Conservation (phyloP, 2,113 vertebrate genomes). For the Pomatostomus ruficeps region DNA sequence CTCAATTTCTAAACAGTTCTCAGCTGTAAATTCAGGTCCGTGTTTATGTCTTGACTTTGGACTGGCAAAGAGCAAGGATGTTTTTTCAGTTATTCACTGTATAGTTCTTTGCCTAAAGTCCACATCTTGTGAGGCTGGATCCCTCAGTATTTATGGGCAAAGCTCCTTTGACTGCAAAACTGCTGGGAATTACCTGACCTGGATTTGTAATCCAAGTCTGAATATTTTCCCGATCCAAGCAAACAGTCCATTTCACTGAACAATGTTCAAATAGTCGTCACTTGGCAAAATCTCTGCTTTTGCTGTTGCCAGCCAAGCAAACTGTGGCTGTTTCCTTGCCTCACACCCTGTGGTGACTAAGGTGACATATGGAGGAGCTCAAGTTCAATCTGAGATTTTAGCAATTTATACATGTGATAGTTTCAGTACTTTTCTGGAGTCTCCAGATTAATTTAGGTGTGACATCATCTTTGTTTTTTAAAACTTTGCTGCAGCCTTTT, state of each 20-base stretch:
- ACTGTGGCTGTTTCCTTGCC: not conserved
- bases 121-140: not conserved
- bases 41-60: not conserved
- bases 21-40: not conserved
- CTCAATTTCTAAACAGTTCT: not conserved
- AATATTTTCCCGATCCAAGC: not conserved
- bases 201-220: not conserved
- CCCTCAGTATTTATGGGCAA: not conserved
- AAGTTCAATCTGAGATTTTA: not conserved
- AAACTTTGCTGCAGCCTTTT: not conserved
- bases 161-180: not conserved
- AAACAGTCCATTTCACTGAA: not conserved
- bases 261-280: not conserved
- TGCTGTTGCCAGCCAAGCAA: not conserved
- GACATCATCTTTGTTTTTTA: not conserved
- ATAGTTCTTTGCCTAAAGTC: not conserved
- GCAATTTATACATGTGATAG: not conserved
- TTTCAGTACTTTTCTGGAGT: not conserved
- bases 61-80: not conserved
- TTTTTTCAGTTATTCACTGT: not conserved
- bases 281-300: not conserved
- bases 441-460: not conserved
- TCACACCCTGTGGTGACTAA: not conserved
- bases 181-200: not conserved
- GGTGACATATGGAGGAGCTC: not conserved